These are phyloP conservation scores for Stomatorhinus ivindoensis DNA, from an alignment of 2,113 vertebrate genomes.

Conservation along the genomic window DNA sequence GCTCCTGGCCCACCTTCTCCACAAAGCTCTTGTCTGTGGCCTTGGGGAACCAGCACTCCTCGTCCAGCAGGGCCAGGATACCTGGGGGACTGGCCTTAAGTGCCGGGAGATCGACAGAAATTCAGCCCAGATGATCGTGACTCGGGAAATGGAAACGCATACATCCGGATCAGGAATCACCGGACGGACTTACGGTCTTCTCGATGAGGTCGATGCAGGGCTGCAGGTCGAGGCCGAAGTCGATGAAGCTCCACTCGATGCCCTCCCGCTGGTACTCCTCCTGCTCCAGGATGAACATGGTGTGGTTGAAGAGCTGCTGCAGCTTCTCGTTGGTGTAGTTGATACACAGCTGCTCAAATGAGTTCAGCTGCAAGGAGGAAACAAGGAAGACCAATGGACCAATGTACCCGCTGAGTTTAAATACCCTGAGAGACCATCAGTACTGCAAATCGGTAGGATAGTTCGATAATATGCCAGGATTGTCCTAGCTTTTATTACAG, in stretches of 20 bases:
- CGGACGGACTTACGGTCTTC: slow-evolving; percentile 70
- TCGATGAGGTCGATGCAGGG: slow-evolving; percentile 91
- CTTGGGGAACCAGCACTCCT: slow-evolving; percentile 99
- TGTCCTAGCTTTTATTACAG: neutral
- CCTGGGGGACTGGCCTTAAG: slow-evolving; percentile 86
- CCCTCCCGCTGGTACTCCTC: slow-evolving; percentile 85
- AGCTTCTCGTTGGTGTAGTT: slow-evolving; percentile 86
- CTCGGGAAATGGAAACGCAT: neutral
- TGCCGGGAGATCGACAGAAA: neutral
- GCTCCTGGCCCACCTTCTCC: slow-evolving; percentile 93
- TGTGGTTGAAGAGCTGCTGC: slow-evolving; percentile 86
- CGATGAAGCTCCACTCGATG: slow-evolving; percentile 89
- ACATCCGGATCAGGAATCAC: neutral
- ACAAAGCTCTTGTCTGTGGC: slow-evolving; percentile 97
- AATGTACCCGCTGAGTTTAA: neutral
- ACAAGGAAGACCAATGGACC: neutral
- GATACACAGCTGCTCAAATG: slow-evolving; percentile 84
- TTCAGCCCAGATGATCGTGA: neutral
- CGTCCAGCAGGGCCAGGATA: slow-evolving; percentile 88
- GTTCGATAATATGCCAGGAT: neutral
- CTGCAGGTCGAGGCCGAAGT: slow-evolving; percentile 82
- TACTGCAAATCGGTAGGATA: neutral
- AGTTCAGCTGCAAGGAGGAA: slow-evolving; percentile 72
- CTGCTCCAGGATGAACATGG: slow-evolving; percentile 89
- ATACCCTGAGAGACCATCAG: neutral